These are phyloP conservation scores for Chaetodon auriga DNA, from an alignment of 2,113 vertebrate species.

Conservation along the genomic window DNA sequence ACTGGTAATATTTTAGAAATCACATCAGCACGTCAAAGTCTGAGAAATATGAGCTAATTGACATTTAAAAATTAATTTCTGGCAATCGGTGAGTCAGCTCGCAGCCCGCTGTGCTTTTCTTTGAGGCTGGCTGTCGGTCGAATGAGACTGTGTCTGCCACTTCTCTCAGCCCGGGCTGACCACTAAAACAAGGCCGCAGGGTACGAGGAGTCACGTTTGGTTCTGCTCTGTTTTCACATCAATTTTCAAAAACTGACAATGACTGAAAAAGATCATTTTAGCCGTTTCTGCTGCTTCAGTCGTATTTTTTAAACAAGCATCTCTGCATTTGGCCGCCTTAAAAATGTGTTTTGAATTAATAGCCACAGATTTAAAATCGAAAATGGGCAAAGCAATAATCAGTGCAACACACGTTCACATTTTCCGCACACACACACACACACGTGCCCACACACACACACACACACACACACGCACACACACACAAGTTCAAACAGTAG, in stretches of 20 bases:
- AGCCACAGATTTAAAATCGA: not conserved
- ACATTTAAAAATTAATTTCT: constrained; percentile 59
- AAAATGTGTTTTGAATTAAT: not conserved
- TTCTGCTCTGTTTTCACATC: constrained; percentile 13
- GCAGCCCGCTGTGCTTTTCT: constrained; percentile 7
- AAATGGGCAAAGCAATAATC: constrained; percentile 7
- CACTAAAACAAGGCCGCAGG: constrained; percentile 2
- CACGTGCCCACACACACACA: constrained; percentile 28
- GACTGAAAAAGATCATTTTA: not conserved
- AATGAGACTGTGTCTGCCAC: not conserved
- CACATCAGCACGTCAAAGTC: not conserved
- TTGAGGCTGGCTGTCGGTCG: constrained; percentile 2
- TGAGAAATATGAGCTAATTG: constrained; percentile 51
- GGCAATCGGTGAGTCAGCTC: constrained; percentile 59
- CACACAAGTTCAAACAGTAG: constrained; percentile 14
- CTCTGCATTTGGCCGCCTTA: not conserved
- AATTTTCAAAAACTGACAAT: constrained; percentile 19
- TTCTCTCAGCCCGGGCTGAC: constrained; percentile 35
- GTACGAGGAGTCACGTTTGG: not conserved
- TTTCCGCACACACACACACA: not conserved
- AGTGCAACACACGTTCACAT: not conserved
- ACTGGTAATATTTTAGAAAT: not conserved
- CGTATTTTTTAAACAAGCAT: not conserved
- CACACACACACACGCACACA: constrained; percentile 35
- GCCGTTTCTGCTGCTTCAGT: not conserved